phyloP scores from a whole-genome alignment of 2,113 vertebrate genomes.

The Ranitomeya imitator region DNA sequence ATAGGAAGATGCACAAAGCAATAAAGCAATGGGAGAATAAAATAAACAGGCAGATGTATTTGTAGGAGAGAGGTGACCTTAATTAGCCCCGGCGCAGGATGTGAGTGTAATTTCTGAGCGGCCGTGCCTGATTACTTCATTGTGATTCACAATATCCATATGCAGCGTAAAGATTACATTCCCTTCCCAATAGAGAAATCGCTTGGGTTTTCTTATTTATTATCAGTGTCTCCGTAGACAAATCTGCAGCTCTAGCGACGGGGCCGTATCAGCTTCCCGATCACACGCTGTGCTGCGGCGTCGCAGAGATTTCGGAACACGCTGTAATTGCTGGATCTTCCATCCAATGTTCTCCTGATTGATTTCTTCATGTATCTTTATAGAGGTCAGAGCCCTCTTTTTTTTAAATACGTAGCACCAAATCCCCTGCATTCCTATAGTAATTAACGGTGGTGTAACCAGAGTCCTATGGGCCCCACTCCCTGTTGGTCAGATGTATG shows the following conservation, averaged over 20 bases:
- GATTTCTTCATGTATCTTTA: background rate
- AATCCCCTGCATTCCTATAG: background rate
- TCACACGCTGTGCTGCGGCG: background rate
- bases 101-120: background rate
- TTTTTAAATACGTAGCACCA: background rate
- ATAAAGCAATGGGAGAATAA: background rate
- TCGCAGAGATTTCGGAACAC: background rate
- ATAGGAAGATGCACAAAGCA: background rate
- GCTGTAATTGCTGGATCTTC: background rate
- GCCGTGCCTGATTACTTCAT: slow-evolving; percentile 38
- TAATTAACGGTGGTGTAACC: no score
- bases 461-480: no score
- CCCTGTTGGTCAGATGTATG: no score
- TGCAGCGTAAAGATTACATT: background rate
- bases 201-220: background rate
- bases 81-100: slow-evolving; percentile 28
- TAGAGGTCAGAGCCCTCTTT: no score
- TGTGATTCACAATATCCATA: slow-evolving; percentile 24
- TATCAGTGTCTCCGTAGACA: background rate
- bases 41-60: slow-evolving; percentile 31
- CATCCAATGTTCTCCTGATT: background rate
- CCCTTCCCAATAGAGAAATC: background rate
- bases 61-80: slow-evolving; percentile 31
- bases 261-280: background rate
- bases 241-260: background rate